phyloP scores from a whole-genome alignment of 2,113 vertebrate genomes.

The Lates calcarifer region DNA sequence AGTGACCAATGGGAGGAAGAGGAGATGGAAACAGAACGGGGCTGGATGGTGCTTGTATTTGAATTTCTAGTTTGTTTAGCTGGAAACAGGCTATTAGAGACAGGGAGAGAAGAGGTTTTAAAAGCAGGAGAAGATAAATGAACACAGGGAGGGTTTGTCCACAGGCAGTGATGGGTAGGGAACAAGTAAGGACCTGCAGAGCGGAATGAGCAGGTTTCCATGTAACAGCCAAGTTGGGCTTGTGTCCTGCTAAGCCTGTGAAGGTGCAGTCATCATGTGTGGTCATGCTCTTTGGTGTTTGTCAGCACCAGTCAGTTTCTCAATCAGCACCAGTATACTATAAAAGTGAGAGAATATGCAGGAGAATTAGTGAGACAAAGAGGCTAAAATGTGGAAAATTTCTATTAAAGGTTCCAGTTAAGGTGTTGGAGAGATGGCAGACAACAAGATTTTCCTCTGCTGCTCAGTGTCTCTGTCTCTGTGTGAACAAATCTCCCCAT shows the following conservation, averaged over 20 bases:
- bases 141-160: neutral
- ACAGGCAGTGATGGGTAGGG: neutral
- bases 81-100: neutral
- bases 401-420: neutral
- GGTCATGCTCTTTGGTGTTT: constrained; percentile 7
- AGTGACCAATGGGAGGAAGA: neutral
- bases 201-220: neutral
- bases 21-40: neutral
- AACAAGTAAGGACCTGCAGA: constrained; percentile 33
- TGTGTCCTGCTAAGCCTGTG: constrained; percentile 20
- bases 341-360: neutral
- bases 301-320: no score
- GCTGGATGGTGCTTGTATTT: neutral
- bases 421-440: constrained; percentile 16
- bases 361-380: neutral
- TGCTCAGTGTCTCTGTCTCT: constrained; percentile 53
- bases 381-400: neutral
- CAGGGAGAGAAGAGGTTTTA: neutral
- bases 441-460: constrained; percentile 17
- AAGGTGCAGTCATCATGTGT: constrained; percentile 5
- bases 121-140: neutral
- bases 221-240: neutral
- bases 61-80: neutral
- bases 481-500: constrained; percentile 16
- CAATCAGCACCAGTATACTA: neutral